Percentiles rank a stretch among this genome's conserved stretches.
Evolutionary conservation across 2,113 vertebrate species (phyloP).

Genomic region (Osmerus eperlanus): DNA sequence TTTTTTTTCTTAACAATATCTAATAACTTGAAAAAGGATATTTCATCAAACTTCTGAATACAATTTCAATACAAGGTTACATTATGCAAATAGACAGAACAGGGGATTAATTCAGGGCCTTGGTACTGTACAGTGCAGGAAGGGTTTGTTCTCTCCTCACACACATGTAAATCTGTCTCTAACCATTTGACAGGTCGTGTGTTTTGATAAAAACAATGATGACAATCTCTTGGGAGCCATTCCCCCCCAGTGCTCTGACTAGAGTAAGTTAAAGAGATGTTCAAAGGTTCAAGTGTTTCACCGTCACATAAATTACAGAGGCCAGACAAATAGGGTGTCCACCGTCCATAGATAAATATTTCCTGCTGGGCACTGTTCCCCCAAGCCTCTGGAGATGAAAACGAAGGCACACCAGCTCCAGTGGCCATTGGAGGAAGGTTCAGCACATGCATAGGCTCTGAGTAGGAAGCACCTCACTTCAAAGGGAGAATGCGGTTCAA

Average conservation of each 20-base stretch:
- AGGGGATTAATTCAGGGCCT: not conserved
- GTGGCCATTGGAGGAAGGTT: no score
- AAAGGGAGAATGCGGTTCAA: no score
- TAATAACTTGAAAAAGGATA: no score
- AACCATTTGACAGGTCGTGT: not conserved
- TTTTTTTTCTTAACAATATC: no score
- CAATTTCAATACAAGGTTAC: no score
- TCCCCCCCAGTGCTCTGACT: not conserved
- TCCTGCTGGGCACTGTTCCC: constrained; percentile 24
- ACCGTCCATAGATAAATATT: constrained; percentile 34
- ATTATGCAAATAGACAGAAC: not conserved
- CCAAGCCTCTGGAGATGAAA: not conserved
- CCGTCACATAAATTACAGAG: constrained; percentile 42
- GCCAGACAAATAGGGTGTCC: constrained; percentile 29
- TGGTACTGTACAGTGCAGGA: not conserved
- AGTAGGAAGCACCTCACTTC: no score
- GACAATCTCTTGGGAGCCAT: constrained; percentile 2
- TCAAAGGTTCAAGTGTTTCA: constrained; percentile 42
- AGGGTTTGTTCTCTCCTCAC: not conserved
- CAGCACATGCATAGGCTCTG: not conserved
- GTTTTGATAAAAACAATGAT: constrained; percentile 5
- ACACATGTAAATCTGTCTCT: not conserved
- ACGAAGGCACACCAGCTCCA: not conserved
- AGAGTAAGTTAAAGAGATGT: constrained; percentile 20
- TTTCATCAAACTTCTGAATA: no score